phyloP scores from a whole-genome alignment of 92 coral and sea anemone species.

The Diadumene lineata region DNA sequence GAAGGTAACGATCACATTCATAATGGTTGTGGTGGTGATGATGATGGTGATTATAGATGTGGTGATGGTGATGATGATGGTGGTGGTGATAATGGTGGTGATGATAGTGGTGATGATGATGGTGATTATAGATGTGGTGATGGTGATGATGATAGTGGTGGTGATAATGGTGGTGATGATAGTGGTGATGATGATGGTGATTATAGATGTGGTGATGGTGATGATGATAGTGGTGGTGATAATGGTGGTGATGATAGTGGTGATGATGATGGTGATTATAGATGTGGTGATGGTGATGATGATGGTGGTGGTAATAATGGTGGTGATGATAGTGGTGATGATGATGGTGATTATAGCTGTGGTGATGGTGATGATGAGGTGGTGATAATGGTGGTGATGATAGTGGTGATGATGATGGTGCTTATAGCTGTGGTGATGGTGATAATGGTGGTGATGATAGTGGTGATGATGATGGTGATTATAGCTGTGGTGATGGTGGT shows the following conservation, averaged over 20 bases:
- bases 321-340: background rate
- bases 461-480: background rate
- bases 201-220: background rate
- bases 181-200: background rate
- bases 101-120: background rate
- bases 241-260: background rate
- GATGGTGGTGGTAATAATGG: background rate
- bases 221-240: background rate
- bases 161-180: background rate
- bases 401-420: background rate
- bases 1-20: conserved; percentile 35
- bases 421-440: background rate
- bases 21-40: background rate
- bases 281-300: background rate
- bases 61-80: background rate
- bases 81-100: background rate
- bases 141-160: background rate
- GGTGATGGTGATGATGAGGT: background rate
- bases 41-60: background rate
- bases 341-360: background rate
- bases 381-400: background rate
- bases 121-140: background rate
- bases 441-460: background rate
- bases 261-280: background rate
- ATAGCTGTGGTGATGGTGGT: no score